A percentile compares a stretch with the other conserved stretches of the same genome.
Evolutionary conservation across 2,797 vertebrate species (phyloP).

Genomic region (Antrozous pallidus): DNA sequence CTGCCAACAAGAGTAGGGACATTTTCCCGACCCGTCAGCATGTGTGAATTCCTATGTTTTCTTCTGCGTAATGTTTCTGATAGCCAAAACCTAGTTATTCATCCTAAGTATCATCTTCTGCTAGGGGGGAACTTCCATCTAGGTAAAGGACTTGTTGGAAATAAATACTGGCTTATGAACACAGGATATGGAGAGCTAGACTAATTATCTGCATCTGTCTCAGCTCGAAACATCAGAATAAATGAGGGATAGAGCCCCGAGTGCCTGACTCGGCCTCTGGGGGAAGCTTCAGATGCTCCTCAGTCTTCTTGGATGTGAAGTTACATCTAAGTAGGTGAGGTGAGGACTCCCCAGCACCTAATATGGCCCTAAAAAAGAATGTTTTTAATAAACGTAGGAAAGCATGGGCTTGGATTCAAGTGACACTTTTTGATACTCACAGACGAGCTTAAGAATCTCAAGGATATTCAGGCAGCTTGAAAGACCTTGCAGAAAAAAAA

Average conservation of each 20-base stretch:
- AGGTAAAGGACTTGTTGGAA: background rate
- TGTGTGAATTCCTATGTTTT: background rate
- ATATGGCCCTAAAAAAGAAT: background rate
- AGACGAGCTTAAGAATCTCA: constrained; percentile 66
- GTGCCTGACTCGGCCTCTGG: background rate
- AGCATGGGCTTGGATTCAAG: constrained; percentile 32
- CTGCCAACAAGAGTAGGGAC: background rate
- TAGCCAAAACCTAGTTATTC: background rate
- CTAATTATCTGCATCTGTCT: background rate
- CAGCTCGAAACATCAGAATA: background rate
- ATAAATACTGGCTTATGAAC: background rate
- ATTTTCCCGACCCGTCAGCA: background rate
- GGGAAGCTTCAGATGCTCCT: background rate
- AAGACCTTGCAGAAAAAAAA: constrained; percentile 73
- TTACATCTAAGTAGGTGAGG: background rate
- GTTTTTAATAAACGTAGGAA: constrained; percentile 21
- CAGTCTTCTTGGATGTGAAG: constrained; percentile 12
- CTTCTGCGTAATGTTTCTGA: background rate
- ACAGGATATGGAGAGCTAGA: background rate
- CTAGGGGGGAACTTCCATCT: background rate
- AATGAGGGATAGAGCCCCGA: background rate
- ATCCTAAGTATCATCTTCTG: background rate
- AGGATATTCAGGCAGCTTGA: constrained; percentile 62
- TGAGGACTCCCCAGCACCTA: background rate
- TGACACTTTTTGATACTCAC: constrained; percentile 41